Percentiles rank a stretch among this genome's conserved stretches.
Conservation (phyloP, 1,140 invertebrate species). For the Scylla paramamosain region DNA sequence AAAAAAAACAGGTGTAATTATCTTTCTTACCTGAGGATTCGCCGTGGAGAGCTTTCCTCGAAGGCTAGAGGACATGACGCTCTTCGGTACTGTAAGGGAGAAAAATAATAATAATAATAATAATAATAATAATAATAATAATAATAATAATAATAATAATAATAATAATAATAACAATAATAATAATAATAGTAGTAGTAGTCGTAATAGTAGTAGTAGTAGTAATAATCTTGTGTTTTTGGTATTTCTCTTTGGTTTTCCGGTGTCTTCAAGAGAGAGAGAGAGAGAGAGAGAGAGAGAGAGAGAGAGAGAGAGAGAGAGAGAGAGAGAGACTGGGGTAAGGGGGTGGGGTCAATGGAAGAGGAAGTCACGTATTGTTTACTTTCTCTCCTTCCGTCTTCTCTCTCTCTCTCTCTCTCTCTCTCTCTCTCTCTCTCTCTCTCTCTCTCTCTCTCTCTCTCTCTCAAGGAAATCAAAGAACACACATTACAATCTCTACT, state of each 20-base stretch:
- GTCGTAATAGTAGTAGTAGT: too few species aligned
- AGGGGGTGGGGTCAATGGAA: not conserved
- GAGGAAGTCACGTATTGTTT: slow-evolving; percentile 8
- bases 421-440: not conserved
- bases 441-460: not conserved
- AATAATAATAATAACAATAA: too few species aligned
- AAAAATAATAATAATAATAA: not conserved
- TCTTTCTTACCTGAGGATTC: not conserved
- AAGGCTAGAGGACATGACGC: slow-evolving; percentile 4
- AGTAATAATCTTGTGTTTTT: too few species aligned
- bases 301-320: slow-evolving; percentile 20
- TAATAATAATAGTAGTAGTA: too few species aligned
- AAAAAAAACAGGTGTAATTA: not conserved
- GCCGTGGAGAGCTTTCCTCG: not conserved
- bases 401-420: slow-evolving; percentile 18
- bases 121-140: too few species aligned
- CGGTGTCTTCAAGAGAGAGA: too few species aligned
- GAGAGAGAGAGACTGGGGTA: not conserved
- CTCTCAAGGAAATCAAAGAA: too few species aligned
- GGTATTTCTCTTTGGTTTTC: too few species aligned
- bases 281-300: not conserved
- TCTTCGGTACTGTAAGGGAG: not conserved
- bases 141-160: too few species aligned
- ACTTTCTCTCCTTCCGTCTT: slow-evolving; percentile 11
- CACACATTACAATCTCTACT: too few species aligned